These are phyloP conservation scores for Pristionchus exspectatus DNA, from an alignment of 2,888 invertebrate genomes.

Conservation along the genomic window DNA sequence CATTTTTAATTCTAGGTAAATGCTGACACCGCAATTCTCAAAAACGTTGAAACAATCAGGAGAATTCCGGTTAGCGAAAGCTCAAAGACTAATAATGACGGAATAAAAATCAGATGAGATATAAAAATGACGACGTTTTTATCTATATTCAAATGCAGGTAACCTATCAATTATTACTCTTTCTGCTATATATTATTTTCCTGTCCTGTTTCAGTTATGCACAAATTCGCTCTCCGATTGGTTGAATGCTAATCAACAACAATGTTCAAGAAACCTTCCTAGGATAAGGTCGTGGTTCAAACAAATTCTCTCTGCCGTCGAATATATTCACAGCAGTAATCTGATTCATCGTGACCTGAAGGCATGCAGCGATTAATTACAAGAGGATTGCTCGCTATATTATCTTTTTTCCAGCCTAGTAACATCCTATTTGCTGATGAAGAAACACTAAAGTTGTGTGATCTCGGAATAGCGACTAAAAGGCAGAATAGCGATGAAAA, in stretches of 20 bases:
- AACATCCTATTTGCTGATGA: neutral
- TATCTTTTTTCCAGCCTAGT: neutral
- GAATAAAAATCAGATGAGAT: neutral
- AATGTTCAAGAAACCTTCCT: neutral
- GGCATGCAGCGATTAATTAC: neutral
- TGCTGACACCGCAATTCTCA: neutral
- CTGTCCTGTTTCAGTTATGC: neutral
- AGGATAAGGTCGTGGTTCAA: neutral
- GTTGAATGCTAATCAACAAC: neutral
- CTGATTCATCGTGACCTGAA: neutral
- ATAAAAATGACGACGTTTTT: neutral
- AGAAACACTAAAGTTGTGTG: neutral
- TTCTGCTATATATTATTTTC: neutral
- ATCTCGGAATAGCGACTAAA: neutral
- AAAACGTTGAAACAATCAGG: neutral
- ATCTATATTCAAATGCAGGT: conserved; percentile 10
- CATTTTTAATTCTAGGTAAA: neutral
- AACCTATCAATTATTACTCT: neutral
- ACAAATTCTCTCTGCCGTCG: neutral
- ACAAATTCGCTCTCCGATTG: neutral
- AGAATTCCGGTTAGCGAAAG: neutral
- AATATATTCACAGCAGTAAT: neutral
- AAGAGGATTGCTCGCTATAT: neutral
- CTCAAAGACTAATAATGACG: neutral
- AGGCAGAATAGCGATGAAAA: neutral